Conservation (phyloP, 2,797 vertebrate species). For the Xyrichtys novacula region DNA sequence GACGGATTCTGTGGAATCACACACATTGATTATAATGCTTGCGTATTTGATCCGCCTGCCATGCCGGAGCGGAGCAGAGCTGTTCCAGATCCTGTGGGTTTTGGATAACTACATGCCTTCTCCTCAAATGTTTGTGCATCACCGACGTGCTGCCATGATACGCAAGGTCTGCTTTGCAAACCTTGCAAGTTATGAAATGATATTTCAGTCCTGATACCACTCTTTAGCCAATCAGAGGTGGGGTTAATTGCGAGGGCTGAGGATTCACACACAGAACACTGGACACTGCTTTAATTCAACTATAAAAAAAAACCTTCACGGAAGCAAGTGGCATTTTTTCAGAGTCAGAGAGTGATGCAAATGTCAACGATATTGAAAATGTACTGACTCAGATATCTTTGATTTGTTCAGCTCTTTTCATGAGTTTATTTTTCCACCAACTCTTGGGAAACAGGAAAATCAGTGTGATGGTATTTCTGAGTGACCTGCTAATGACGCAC, state of each 20-base stretch:
- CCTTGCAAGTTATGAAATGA: no score
- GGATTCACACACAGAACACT: slow-evolving; percentile 11
- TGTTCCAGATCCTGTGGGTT: no score
- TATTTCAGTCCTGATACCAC: neutral
- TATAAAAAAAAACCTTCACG: neutral
- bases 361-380: slow-evolving; percentile 6
- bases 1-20: no score
- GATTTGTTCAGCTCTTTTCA: neutral
- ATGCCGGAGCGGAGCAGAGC: no score
- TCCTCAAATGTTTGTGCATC: no score
- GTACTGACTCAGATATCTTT: slow-evolving; percentile 12
- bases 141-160: no score
- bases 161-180: no score
- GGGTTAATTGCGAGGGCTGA: slow-evolving; percentile 35
- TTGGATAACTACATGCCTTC: no score
- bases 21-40: no score
- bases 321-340: neutral
- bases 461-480: slow-evolving; percentile 34
- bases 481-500: slow-evolving; percentile 12
- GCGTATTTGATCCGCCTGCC: no score
- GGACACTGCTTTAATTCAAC: slow-evolving; percentile 16
- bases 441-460: slow-evolving; percentile 20
- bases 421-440: neutral
- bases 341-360: neutral
- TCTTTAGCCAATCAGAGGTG: slow-evolving; percentile 15